Conservation (phyloP, 2,797 vertebrate species). For the Halcyon leucocephala region DNA sequence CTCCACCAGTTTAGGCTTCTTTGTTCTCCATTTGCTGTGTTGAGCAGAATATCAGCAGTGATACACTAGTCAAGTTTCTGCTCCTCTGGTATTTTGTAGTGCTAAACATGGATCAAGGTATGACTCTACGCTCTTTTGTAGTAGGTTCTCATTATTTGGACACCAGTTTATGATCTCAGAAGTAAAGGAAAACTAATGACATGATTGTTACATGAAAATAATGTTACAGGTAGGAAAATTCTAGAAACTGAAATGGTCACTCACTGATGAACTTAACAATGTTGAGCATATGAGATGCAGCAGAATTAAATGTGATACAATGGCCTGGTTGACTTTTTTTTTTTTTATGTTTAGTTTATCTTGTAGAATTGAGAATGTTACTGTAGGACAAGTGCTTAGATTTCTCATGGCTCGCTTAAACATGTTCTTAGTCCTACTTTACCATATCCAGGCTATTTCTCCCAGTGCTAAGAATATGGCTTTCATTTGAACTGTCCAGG, state of each 20-base stretch:
- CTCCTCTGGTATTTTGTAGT: not conserved
- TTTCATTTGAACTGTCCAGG: not conserved
- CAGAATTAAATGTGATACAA: not conserved
- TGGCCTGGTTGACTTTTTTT: not conserved
- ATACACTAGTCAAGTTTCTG: not conserved
- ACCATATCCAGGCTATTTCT: not conserved
- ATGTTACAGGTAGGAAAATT: not conserved
- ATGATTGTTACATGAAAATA: not conserved
- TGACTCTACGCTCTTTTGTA: not conserved
- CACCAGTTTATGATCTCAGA: not conserved
- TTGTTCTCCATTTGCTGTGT: not conserved
- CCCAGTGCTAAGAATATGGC: not conserved
- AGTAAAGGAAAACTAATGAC: not conserved
- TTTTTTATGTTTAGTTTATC: not conserved
- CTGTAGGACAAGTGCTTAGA: not conserved
- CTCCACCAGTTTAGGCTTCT: not conserved
- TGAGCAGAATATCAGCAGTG: not conserved
- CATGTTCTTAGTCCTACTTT: not conserved
- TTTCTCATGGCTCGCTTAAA: not conserved
- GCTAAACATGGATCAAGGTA: not conserved
- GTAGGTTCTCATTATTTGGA: not conserved
- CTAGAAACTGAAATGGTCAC: not conserved
- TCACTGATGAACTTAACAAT: not conserved
- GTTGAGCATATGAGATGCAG: not conserved
- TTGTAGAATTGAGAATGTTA: not conserved